Conservation (phyloP, 2,888 invertebrate species). For the Drosophila rellima region DNA sequence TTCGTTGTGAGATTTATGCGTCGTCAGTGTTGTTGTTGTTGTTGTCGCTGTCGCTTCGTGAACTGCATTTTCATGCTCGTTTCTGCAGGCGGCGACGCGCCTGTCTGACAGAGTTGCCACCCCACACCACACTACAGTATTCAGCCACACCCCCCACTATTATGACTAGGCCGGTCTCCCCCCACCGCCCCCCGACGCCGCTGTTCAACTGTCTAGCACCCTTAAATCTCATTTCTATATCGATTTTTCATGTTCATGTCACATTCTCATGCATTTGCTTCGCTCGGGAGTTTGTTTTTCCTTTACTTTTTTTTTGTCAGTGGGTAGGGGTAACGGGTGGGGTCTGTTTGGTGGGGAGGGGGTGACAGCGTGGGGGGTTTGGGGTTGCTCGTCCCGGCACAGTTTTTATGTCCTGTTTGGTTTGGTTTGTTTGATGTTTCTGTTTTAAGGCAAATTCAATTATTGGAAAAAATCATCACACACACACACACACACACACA, state of each 20-base stretch:
- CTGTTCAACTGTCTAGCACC: slow-evolving; percentile 67
- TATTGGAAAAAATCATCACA: slow-evolving; percentile 46
- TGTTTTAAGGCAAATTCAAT: slow-evolving; percentile 60
- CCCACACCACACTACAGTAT: neutral
- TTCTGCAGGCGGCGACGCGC: slow-evolving; percentile 46
- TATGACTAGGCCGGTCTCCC: slow-evolving; percentile 27
- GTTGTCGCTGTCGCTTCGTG: slow-evolving; percentile 39
- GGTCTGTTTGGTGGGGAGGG: neutral
- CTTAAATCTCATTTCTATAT: slow-evolving; percentile 80
- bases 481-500: slow-evolving; percentile 7
- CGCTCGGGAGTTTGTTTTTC: slow-evolving; percentile 8
- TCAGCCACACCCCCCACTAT: slow-evolving; percentile 6
- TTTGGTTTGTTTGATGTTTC: slow-evolving; percentile 47
- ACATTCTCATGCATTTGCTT: slow-evolving; percentile 61
- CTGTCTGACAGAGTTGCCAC: slow-evolving; percentile 30
- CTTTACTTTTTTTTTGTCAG: neutral
- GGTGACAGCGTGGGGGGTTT: no score
- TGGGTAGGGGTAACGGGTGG: slow-evolving; percentile 1
- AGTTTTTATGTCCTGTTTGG: slow-evolving; percentile 47
- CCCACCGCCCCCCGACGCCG: neutral
- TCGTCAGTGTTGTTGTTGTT: slow-evolving; percentile 41
- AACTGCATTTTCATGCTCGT: slow-evolving; percentile 64
- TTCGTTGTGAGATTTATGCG: slow-evolving; percentile 75
- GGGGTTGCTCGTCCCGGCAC: slow-evolving; percentile 40
- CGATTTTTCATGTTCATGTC: slow-evolving; percentile 78